Conservation (phyloP, 2,888 invertebrate species). For the Phaonia tiefii region DNA sequence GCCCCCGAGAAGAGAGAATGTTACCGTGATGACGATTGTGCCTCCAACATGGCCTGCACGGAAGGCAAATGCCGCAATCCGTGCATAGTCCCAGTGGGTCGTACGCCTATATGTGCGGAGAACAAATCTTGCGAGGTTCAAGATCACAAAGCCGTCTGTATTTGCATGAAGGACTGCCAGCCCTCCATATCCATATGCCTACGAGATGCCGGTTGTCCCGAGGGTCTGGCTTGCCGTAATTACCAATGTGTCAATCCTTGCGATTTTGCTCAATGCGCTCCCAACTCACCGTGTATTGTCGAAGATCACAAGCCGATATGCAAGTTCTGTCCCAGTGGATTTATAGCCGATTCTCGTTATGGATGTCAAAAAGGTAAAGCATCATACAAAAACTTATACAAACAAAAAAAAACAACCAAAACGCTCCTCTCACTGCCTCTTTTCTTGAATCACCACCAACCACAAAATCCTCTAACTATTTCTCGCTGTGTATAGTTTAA, state of each 20-base stretch:
- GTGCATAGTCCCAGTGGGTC: constrained; percentile 84
- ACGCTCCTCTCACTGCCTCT: constrained; percentile 71
- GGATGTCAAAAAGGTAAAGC: constrained; percentile 97
- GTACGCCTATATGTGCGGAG: constrained; percentile 86
- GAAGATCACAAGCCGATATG: constrained; percentile 97
- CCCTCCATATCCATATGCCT: constrained; percentile 93
- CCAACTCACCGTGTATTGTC: constrained; percentile 93
- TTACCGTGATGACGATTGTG: constrained; percentile 90
- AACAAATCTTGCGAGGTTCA: constrained; percentile 93
- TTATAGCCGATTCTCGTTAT: constrained; percentile 93
- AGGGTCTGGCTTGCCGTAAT: constrained; percentile 91
- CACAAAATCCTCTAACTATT: constrained; percentile 56
- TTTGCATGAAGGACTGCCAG: constrained; percentile 93
- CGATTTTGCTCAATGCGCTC: constrained; percentile 90
- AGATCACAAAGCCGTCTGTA: constrained; percentile 92
- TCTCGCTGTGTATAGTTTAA: constrained; percentile 63
- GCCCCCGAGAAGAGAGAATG: constrained; percentile 91
- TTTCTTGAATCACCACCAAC: constrained; percentile 52
- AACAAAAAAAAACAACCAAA: constrained; percentile 40
- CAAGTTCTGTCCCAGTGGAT: constrained; percentile 97
- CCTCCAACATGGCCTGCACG: constrained; percentile 91
- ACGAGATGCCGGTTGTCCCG: constrained; percentile 93
- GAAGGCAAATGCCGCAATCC: constrained; percentile 93
- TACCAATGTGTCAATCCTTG: constrained; percentile 96
- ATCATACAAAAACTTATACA: constrained; percentile 70